Conservation (phyloP, 2,797 vertebrate genomes). For the Eutrigla gurnardus region DNA sequence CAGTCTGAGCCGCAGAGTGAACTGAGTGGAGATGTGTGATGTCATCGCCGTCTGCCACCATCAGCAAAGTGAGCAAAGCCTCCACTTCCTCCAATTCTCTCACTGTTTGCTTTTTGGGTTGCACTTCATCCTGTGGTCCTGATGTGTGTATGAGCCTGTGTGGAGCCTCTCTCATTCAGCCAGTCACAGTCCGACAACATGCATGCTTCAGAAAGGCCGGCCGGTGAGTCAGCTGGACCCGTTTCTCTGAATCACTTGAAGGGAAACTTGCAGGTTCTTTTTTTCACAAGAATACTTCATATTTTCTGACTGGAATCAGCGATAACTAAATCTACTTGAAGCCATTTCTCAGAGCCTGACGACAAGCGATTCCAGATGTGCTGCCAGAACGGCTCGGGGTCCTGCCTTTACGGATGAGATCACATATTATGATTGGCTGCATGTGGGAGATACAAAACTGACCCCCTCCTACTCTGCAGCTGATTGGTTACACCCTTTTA, state of each 20-base stretch:
- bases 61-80: constrained; percentile 42
- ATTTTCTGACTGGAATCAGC: too few species aligned
- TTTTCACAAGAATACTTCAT: neutral
- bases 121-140: constrained; percentile 41
- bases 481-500: too few species aligned
- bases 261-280: neutral
- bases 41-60: neutral
- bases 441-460: too few species aligned
- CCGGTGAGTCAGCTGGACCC: constrained; percentile 35
- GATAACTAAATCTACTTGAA: too few species aligned
- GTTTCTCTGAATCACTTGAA: neutral
- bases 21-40: neutral
- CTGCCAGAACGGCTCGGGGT: too few species aligned
- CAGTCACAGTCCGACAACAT: constrained; percentile 25
- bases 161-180: neutral
- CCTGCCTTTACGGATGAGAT: too few species aligned
- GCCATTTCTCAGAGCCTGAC: too few species aligned
- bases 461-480: too few species aligned
- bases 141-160: neutral
- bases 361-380: too few species aligned
- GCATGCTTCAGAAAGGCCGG: constrained; percentile 30
- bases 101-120: constrained; percentile 40
- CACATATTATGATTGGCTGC: too few species aligned
- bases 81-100: constrained; percentile 68
- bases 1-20: neutral